Conservation (phyloP, 2,797 vertebrate species). For the Ispidina lecontei region DNA sequence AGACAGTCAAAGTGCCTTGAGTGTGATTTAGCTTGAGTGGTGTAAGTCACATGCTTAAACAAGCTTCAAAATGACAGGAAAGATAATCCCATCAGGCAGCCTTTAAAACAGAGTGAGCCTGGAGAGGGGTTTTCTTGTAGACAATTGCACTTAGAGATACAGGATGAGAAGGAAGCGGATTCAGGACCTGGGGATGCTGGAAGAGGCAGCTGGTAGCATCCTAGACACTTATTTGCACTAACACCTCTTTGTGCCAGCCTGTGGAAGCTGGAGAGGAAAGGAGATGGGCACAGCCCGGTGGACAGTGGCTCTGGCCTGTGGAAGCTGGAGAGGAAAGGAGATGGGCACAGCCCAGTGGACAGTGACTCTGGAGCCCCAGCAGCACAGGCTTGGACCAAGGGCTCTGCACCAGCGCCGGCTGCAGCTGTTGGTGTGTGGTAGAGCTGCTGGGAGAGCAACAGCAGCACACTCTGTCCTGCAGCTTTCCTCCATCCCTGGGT, state of each 20-base stretch:
- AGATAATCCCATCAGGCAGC: constrained; percentile 58
- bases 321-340: neutral
- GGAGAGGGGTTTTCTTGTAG: constrained; percentile 38
- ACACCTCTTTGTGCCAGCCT: neutral
- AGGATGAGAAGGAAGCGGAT: neutral
- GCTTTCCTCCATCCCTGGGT: neutral
- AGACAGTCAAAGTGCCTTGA: constrained; percentile 26
- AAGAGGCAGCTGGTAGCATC: neutral
- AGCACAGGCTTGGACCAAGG: neutral
- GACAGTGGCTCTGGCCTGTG: neutral
- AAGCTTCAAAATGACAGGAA: constrained; percentile 50
- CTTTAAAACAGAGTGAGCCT: constrained; percentile 36
- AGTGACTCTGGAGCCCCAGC: neutral
- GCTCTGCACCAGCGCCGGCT: fast-evolving
- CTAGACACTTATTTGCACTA: neutral
- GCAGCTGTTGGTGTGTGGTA: fast-evolving
- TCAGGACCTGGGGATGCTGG: neutral
- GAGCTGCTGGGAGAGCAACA: fast-evolving
- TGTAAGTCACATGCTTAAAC: neutral
- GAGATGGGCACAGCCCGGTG: neutral
- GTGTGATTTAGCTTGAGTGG: constrained; percentile 48
- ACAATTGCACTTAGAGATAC: constrained; percentile 18
- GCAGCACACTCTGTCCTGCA: fast-evolving
- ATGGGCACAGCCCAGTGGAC: neutral
- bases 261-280: neutral